Base-by-base conservation (phyloP, 2,113 vertebrate genomes). In the Tyto alba region DNA sequence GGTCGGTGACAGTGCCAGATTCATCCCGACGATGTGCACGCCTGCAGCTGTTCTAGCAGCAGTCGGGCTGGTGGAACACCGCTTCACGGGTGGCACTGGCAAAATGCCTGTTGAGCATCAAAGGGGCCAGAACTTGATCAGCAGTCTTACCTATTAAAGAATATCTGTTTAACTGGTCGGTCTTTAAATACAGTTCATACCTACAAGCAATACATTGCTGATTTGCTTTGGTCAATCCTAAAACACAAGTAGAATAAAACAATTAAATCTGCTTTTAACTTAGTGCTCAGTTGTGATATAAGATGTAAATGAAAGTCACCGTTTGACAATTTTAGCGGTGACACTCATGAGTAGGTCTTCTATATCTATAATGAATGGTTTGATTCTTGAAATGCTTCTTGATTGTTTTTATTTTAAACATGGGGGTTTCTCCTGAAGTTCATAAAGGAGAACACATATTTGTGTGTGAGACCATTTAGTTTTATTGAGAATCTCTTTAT, bases 1-100 rank as follows among this genome's bases (percentile, higher is more conserved):
- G 45, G 52, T 2, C 7, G 27, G 26, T 1, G 3, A 2, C 14
- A 5, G 27, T 38, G 40, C 63, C 47, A 9, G 34, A 3, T 7
- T 15, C 20, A 20, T 6, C 40, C 59, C 3, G 20, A 3, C 3
- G 20, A 3, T 13, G 27, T 11, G 9, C 13, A 1, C 4, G 15
- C 10, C 68, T 16, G 52, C 6, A 9, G 20, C n/a, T 16, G 32
- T 14, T 56, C 6, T 7, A 21, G 59, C 77, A 43, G 32, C 14
- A 1, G 8, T 6, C 43, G 9, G 41, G 48, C 36, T 22, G 56
- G 50, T 16, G 50, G 48, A 40, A 30, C 12, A 29, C 27, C 43
- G 43, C 36, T 50, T 43, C 18, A 4, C 27, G 6, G 11, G 13
- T n/a, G 10, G 26, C 40, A 9, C 1, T 26, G 63, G 41, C 64